Evolutionary conservation across 2,113 vertebrate species (phyloP), one percentile per base, ranked within the genome.

Genomic region (Baryphthengus martii): DNA sequence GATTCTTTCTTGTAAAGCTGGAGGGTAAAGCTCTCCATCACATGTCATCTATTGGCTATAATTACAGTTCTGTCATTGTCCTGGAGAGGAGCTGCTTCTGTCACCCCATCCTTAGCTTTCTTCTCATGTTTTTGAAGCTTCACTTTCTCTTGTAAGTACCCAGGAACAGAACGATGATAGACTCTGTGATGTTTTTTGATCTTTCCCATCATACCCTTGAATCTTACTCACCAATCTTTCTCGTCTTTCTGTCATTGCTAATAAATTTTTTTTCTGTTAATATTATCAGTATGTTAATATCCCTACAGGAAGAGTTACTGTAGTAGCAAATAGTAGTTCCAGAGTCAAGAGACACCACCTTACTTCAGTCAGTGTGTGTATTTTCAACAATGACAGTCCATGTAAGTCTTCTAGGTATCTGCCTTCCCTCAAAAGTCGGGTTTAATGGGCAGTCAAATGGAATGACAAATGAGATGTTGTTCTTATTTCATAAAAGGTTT

Each of bases 41-140:
- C 80, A 72, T 92, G 92, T 96, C 88, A 92, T 72, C 40, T n/a
- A 0, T 78, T 96, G 92, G 84, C 93, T 96, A 9, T 93, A 97
- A 96, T 96, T 94, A 92, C 86, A 62, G 88, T 87, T 96, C 80
- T 84, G 52, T 95, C 94, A 73, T 65, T 89, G 95, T 94, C 91
- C 92, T 76, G 87, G 52, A 85, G 80, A 94, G 67, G 40, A 85
- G 67, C 88, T 52, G 85, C 73, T 89, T 83, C 62, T 94, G 67
- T 76, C 79, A 87, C 79, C 70, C 71, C 39, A 58, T 42, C 42
- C 35, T 44, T 89, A 50, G 71, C 78, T 94, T 93, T 72, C 85
- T 94, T 95, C 95, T 93, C 88, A 63, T 78, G 86, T 88, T 90
- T 96, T 95, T 96, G 92, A 97, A 65, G 80, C 61, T 83, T 76